Base-by-base conservation (phyloP, 1,140 invertebrate genomes). In the Lasaia peninsularis region DNA sequence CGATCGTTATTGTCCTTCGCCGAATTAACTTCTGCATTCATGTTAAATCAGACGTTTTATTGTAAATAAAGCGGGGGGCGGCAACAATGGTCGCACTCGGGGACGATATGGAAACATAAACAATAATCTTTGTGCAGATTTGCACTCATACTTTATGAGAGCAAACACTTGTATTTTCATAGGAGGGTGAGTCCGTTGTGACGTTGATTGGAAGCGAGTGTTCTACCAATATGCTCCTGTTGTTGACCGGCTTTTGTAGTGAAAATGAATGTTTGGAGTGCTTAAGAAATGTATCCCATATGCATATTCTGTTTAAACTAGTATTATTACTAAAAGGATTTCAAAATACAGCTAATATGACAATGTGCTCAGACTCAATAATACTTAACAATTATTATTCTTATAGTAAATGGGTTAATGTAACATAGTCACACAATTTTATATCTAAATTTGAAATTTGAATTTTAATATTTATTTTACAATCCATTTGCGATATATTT, bases 101-200 rank as follows among this genome's bases (percentile, higher is more conserved):
- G 75, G 70, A 69, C 72, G 76, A 79, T 79, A 79, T 77, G 70
- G 74, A 75, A 83, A 82, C 78, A 78, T 80, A 80, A 86, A 86
- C 80, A 84, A 80, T 83, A 53, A 80, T 86, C 79, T 82, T 75
- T 86, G 79, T 80, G 71, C 75, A 83, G 83, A 86, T 84, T 86
- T 86, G 79, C 75, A 80, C 75, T 80, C 76, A 84, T 86, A 73
- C 78, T 86, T 79, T 84, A 86, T 82, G 79, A 82, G 80, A 68
- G 80, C 76, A 84, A 86, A 83, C 80, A 84, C 79, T 84, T 81
- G 79, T 81, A 77, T 69, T 76, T 71, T 66, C 70, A 77, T 73
- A 65, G 71, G 69, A 73, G 77, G 73, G 66, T 63, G 70, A 67
- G 69, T 70, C 72, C 74, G 80, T 83, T 83, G 77, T 83, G 75